Conservation (phyloP, 2,888 invertebrate species). For the Mimachlamys varia region DNA sequence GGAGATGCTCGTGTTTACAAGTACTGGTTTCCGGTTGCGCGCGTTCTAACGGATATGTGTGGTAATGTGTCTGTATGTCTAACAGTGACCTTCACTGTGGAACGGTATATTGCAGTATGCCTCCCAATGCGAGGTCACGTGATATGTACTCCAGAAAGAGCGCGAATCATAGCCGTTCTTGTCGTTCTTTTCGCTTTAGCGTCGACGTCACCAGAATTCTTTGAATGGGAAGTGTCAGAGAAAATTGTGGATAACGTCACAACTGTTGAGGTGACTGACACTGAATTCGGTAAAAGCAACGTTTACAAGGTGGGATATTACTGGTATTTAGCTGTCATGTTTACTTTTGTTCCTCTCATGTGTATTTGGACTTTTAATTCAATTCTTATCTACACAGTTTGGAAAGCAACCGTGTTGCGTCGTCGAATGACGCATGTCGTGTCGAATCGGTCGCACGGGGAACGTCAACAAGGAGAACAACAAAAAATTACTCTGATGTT, state of each 20-base stretch:
- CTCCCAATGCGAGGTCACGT: conserved; percentile 87
- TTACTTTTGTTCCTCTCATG: conserved; percentile 86
- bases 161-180: conserved; percentile 86
- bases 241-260: conserved; percentile 54
- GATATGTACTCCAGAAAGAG: conserved; percentile 86
- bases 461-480: conserved; percentile 72
- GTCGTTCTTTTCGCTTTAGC: conserved; percentile 85
- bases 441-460: conserved; percentile 48
- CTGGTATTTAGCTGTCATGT: conserved; percentile 83
- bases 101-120: conserved; percentile 89
- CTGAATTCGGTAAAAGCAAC: conserved; percentile 83
- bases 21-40: conserved; percentile 83
- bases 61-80: conserved; percentile 88
- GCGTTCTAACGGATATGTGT: conserved; percentile 87
- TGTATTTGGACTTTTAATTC: conserved; percentile 89
- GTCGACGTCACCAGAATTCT: conserved; percentile 86
- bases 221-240: conserved; percentile 82
- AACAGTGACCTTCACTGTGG: conserved; percentile 89
- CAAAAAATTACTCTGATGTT: conserved; percentile 88
- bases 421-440: conserved; percentile 63
- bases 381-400: conserved; percentile 86
- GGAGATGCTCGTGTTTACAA: conserved; percentile 82
- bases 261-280: conserved; percentile 55
- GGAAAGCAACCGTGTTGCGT: conserved; percentile 66
- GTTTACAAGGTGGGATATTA: conserved; percentile 85